phyloP scores from a whole-genome alignment of 1,140 invertebrate genomes.

The Trichogramma pretiosum region DNA sequence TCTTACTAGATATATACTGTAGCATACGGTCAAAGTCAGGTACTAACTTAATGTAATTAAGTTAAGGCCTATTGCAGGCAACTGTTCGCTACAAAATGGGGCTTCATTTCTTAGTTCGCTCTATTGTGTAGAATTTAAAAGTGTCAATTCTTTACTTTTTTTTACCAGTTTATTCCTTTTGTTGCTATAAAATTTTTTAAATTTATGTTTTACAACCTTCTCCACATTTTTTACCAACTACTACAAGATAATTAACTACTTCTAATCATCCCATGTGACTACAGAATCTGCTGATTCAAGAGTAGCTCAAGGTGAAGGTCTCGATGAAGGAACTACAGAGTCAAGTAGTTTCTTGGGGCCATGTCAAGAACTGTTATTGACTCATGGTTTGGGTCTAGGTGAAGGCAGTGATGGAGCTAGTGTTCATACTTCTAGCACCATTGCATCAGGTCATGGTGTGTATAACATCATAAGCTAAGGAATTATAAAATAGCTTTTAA shows the following conservation, averaged over 20 bases:
- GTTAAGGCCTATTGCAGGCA: constrained; percentile 35
- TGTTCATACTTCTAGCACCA: constrained; percentile 40
- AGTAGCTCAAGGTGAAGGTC: constrained; percentile 29
- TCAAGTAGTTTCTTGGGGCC: constrained; percentile 24
- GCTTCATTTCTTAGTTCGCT: constrained; percentile 35
- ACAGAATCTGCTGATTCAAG: constrained; percentile 35
- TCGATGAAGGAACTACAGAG: constrained; percentile 30
- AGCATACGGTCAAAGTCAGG: constrained; percentile 24
- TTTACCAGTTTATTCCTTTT: neutral
- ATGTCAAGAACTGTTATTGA: constrained; percentile 33
- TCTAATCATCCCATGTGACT: neutral
- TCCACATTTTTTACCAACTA: neutral
- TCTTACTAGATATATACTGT: constrained; percentile 12
- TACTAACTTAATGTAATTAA: constrained; percentile 36
- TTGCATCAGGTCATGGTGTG: constrained; percentile 40
- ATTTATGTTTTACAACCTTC: neutral
- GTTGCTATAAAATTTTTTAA: neutral
- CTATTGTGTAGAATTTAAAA: constrained; percentile 17
- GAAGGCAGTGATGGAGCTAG: constrained; percentile 40
- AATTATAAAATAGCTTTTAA: too few species aligned
- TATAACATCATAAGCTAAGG: too few species aligned
- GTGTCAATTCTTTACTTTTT: constrained; percentile 1
- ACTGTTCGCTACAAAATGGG: constrained; percentile 37
- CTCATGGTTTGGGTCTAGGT: constrained; percentile 34
- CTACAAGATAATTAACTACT: neutral